Percentiles rank a stretch among this genome's conserved stretches.
phyloP scores from a whole-genome alignment of 1,140 invertebrate genomes.

The Caerostris extrusa region DNA sequence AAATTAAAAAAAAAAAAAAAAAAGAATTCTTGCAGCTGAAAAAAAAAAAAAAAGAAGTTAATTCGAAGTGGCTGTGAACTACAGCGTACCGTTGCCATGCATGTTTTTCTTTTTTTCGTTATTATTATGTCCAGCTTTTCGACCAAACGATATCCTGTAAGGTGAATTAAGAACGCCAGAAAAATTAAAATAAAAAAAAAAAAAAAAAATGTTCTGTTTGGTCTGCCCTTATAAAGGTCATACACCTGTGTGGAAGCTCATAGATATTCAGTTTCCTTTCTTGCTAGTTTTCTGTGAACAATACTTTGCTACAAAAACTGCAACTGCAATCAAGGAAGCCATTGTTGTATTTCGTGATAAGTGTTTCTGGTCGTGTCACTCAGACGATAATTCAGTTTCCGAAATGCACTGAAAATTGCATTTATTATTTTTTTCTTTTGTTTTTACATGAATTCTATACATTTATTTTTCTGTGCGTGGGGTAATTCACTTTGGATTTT shows the following conservation, averaged over 20 bases:
- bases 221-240: not conserved
- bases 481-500: not conserved
- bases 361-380: not conserved
- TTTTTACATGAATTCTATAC: not conserved
- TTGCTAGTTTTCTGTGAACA: not conserved
- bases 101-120: not conserved
- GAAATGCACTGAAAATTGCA: slow-evolving; percentile 22
- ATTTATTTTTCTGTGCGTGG: slow-evolving; percentile 1
- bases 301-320: slow-evolving; percentile 23
- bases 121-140: not conserved
- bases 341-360: slow-evolving; percentile 25
- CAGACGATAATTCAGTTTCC: slow-evolving; percentile 26
- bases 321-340: slow-evolving; percentile 24
- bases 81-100: not conserved
- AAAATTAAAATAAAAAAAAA: not conserved
- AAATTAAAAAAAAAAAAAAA: not conserved
- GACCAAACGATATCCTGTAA: slow-evolving; percentile 18
- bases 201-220: not conserved
- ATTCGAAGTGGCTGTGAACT: not conserved
- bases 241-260: slow-evolving; percentile 38
- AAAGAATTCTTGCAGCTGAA: not conserved
- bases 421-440: slow-evolving; percentile 17
- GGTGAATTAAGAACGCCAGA: not conserved
- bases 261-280: slow-evolving; percentile 27
- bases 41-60: not conserved